phyloP scores from a whole-genome alignment of 2,888 invertebrate species.

The Celastrina argiolus region DNA sequence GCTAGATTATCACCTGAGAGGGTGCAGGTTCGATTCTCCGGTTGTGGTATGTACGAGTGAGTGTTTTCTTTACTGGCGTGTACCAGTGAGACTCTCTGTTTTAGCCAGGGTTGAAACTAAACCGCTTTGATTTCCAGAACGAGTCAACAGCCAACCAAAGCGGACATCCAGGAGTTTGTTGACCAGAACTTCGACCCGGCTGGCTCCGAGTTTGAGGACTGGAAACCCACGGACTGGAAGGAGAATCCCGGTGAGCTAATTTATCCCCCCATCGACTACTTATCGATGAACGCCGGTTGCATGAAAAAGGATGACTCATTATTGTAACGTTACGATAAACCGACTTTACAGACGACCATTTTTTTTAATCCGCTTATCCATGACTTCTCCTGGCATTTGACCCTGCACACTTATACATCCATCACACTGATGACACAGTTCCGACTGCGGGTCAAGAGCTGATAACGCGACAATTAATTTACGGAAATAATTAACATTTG shows the following conservation, averaged over 20 bases:
- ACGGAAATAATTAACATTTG: background rate
- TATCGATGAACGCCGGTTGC: no score
- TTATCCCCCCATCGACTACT: no score
- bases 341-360: no score
- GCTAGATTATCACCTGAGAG: no score
- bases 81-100: no score
- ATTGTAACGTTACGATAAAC: no score
- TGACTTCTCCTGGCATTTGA: background rate
- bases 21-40: no score
- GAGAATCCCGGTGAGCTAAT: conserved; percentile 80
- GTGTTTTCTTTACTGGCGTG: no score
- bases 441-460: conserved; percentile 29
- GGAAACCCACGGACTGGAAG: conserved; percentile 87
- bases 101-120: no score
- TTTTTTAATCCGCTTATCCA: background rate
- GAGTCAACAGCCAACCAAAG: conserved; percentile 67
- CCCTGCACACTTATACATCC: background rate
- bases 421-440: background rate
- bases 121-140: conserved; percentile 49
- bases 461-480: background rate
- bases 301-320: no score
- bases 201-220: conserved; percentile 84
- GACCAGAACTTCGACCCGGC: conserved; percentile 82
- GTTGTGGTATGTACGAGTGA: no score
- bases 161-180: conserved; percentile 76